Evolutionary conservation across 2,888 invertebrate genomes (phyloP).

Genomic region (Torymus aiolomorphi): DNA sequence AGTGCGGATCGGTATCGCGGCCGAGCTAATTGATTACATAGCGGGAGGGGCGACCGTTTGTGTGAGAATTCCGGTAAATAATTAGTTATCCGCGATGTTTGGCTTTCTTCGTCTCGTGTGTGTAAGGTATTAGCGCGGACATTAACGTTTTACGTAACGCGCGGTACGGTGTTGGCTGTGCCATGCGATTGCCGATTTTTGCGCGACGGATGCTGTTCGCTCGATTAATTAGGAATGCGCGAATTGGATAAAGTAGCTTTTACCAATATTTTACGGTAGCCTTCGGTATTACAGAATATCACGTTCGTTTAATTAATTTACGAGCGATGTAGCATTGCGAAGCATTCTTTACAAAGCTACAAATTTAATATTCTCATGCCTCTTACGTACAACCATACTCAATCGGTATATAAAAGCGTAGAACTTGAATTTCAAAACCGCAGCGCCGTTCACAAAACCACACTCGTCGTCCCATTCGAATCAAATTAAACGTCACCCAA

Average conservation of each 20-base stretch:
- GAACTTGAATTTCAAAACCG: no score
- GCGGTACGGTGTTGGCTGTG: background rate
- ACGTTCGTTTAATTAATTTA: no score
- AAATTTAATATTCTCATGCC: no score
- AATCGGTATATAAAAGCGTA: no score
- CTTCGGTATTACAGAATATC: no score
- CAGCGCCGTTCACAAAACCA: no score
- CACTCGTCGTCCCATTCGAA: no score
- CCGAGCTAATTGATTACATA: constrained; percentile 15
- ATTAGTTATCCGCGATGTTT: constrained; percentile 26
- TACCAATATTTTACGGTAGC: constrained; percentile 10
- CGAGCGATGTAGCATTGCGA: no score
- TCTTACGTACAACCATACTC: no score
- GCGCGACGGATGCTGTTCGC: constrained; percentile 15
- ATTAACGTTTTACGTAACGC: constrained; percentile 27
- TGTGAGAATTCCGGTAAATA: constrained; percentile 23
- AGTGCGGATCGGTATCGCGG: constrained; percentile 2
- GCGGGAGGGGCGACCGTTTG: background rate
- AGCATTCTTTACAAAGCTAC: no score
- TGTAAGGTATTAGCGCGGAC: constrained; percentile 15
- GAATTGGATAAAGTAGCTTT: constrained; percentile 29
- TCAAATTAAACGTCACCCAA: no score
- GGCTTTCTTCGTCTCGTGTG: constrained; percentile 2
- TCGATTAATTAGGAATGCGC: constrained; percentile 34
- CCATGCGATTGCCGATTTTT: constrained; percentile 14